phyloP scores from a whole-genome alignment of 2,113 vertebrate species.

The Gorsachius goisagi region DNA sequence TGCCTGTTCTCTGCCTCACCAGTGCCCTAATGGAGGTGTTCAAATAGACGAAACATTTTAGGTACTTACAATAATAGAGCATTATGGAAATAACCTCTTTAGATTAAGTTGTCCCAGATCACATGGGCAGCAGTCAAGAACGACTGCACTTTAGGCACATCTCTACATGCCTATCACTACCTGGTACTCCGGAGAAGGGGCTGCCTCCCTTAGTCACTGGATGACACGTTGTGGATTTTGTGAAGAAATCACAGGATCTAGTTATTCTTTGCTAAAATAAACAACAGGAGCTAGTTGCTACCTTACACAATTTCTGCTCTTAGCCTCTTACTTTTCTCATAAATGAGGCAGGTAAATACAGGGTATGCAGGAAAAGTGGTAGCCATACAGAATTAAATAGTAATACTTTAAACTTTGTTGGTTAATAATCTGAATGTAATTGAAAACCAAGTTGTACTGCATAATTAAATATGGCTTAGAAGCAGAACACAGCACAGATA shows the following conservation, averaged over 20 bases:
- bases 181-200: background rate
- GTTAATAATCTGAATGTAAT: background rate
- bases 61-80: background rate
- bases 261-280: background rate
- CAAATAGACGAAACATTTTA: background rate
- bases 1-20: background rate
- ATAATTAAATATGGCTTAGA: background rate
- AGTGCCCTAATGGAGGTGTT: background rate
- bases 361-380: background rate
- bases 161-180: background rate
- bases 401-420: background rate
- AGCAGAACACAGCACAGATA: background rate
- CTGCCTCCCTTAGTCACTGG: background rate
- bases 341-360: background rate
- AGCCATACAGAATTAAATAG: background rate
- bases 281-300: background rate
- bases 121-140: background rate
- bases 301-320: background rate
- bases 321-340: background rate
- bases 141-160: background rate
- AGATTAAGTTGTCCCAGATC: background rate
- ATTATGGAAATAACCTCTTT: background rate
- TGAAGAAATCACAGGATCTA: background rate
- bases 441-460: background rate
- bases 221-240: background rate